Evolutionary conservation across 2,797 vertebrate species (phyloP).

Genomic region (Psittacula echo): DNA sequence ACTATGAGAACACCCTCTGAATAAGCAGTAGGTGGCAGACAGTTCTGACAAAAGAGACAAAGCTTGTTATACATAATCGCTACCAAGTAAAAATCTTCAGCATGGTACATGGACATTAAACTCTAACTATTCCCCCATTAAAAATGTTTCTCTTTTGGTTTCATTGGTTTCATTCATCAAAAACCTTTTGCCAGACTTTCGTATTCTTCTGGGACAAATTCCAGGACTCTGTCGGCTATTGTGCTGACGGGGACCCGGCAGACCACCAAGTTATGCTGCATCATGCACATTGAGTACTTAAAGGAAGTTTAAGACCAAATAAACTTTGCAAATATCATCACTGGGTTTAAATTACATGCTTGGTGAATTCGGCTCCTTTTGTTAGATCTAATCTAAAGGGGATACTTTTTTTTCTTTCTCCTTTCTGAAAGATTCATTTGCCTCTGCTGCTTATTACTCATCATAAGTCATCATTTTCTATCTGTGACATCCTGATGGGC

Average conservation of each 20-base stretch:
- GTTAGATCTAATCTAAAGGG: conserved; percentile 37
- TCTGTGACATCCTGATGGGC: conserved; percentile 4
- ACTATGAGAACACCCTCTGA: conserved; percentile 34
- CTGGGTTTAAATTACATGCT: conserved; percentile 25
- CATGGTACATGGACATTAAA: not conserved
- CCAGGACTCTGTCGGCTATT: not conserved
- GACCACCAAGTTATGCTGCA: conserved; percentile 1
- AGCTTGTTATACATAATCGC: not conserved
- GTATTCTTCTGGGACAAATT: conserved; percentile 22
- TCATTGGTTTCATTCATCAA: conserved; percentile 9
- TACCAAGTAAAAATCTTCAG: conserved; percentile 7
- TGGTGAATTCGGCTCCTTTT: not conserved
- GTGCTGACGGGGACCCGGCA: not conserved
- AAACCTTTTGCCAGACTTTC: not conserved
- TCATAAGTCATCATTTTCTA: conserved; percentile 38
- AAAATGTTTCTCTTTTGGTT: conserved; percentile 25
- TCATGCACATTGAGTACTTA: not conserved
- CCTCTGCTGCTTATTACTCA: conserved; percentile 47
- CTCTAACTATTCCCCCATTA: not conserved
- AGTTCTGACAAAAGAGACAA: conserved; percentile 29
- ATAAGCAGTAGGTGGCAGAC: conserved; percentile 48
- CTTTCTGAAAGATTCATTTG: conserved; percentile 43
- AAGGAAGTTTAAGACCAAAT: conserved; percentile 29
- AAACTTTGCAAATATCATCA: conserved; percentile 14
- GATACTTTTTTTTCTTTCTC: not conserved